Percentiles rank a stretch among this genome's conserved stretches.
Evolutionary conservation across 2,888 invertebrate genomes (phyloP).

Genomic region (Brachylomia viminalis): DNA sequence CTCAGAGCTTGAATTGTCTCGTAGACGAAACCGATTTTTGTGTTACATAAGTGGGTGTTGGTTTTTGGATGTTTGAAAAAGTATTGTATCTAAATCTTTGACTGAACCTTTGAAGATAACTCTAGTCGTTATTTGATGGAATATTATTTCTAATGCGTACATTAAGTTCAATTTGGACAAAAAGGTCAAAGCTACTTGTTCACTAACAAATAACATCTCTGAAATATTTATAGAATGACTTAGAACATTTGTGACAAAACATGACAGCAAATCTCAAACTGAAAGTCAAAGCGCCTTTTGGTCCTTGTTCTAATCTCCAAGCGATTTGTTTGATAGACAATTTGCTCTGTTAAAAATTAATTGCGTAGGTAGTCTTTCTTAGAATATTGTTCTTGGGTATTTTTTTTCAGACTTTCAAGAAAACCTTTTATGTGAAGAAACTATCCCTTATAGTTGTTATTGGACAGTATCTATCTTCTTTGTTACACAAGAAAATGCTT

Average conservation of each 20-base stretch:
- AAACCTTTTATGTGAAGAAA: constrained; percentile 9
- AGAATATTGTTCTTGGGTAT: neutral
- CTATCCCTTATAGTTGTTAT: constrained; percentile 1
- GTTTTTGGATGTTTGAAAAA: neutral
- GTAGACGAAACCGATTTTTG: constrained; percentile 15
- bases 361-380: neutral
- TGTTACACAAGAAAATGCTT: neutral
- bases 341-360: constrained; percentile 16
- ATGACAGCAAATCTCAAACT: neutral
- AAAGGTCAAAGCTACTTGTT: neutral
- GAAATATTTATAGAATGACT: neutral
- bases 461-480: neutral
- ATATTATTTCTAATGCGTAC: neutral
- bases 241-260: neutral
- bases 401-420: neutral
- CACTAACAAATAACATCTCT: neutral
- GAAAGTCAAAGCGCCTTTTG: neutral
- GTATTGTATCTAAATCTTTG: neutral
- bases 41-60: constrained; percentile 45
- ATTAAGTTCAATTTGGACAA: neutral
- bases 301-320: neutral
- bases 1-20: constrained; percentile 29
- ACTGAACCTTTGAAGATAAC: neutral
- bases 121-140: neutral
- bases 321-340: neutral